Base-by-base conservation (phyloP, 2,888 invertebrate species). In the Brachyptera risi region DNA sequence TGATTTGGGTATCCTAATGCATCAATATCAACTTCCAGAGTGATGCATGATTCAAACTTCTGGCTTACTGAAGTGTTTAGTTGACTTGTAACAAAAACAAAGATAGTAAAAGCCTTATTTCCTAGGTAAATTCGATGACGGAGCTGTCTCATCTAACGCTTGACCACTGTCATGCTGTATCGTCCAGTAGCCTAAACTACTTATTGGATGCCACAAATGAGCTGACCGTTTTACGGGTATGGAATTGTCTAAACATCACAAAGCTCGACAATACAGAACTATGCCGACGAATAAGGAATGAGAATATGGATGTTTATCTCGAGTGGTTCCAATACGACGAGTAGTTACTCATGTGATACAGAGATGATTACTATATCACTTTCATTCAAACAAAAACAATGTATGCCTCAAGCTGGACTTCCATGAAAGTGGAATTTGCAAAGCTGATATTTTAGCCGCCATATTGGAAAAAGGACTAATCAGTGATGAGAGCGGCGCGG, bases 281-380 rank as follows among this genome's bases (percentile, higher is more conserved):
- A 1, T 56, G 66, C 19, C 56, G 60, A 7, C 59, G 67, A n/a
- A 68, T 72, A 40, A 62, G 64, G 9, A 60, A 67, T 7, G 68
- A 68, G 60, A 73, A 73, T 61, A 67, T 71, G 60, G 70, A 72
- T 60, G 57, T 71, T 4, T 71, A 73, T 59, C 63, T 73, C 15
- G 73, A 72, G 62, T 72, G 63, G 63, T 63, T 60, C 54, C 60
- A 57, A 35, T 63, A 60, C 37, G 57, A 63, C 24, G 63, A 63
- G 24, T 63, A 60, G 35, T 42, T 31, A 31, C 7, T 11, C 35
- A n/a, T n/a, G n/a, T n/a, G n/a, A n/a, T n/a, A n/a, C n/a, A n/a
- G n/a, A n/a, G n/a, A n/a, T n/a, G n/a, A n/a, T n/a, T n/a, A n/a
- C n/a, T n/a, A n/a, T n/a, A n/a, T n/a, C n/a, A n/a, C n/a, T n/a